Conservation (phyloP, 2,797 vertebrate genomes). For the Momotus momota region DNA sequence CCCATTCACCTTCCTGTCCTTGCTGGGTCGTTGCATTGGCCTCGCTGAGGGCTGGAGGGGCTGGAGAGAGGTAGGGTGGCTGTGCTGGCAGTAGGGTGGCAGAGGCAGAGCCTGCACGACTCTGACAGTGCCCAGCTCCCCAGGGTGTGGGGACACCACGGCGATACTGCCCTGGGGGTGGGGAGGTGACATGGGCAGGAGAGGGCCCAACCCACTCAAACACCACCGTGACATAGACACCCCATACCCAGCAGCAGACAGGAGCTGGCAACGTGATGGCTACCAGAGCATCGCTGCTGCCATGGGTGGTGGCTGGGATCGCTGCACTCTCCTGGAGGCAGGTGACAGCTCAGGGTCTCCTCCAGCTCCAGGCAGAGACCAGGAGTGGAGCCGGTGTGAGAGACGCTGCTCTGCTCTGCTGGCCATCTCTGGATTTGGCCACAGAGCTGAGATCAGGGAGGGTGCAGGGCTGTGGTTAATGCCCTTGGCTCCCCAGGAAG, state of each 20-base stretch:
- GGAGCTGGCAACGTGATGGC: not conserved
- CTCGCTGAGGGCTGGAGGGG: not conserved
- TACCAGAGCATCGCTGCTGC: rapidly evolving
- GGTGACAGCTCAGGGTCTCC: not conserved
- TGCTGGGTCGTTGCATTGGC: not conserved
- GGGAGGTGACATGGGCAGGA: rapidly evolving
- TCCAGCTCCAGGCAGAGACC: not conserved
- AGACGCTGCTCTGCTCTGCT: slow-evolving; percentile 31
- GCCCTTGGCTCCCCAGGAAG: not conserved
- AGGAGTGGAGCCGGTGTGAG: not conserved
- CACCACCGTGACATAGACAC: not conserved
- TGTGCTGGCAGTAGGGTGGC: not conserved
- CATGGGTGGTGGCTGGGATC: not conserved
- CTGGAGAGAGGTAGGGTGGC: not conserved
- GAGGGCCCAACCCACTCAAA: not conserved
- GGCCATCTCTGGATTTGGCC: slow-evolving; percentile 31
- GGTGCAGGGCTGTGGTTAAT: not conserved
- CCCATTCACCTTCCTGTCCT: not conserved
- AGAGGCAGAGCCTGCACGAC: not conserved
- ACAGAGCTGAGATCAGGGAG: not conserved
- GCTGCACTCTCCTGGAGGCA: rapidly evolving
- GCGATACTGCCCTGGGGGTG: rapidly evolving
- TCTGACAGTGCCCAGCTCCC: not conserved
- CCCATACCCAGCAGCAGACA: not conserved
- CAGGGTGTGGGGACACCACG: rapidly evolving